phyloP scores from a whole-genome alignment of 2,113 vertebrate species.

The Mirounga angustirostris region DNA sequence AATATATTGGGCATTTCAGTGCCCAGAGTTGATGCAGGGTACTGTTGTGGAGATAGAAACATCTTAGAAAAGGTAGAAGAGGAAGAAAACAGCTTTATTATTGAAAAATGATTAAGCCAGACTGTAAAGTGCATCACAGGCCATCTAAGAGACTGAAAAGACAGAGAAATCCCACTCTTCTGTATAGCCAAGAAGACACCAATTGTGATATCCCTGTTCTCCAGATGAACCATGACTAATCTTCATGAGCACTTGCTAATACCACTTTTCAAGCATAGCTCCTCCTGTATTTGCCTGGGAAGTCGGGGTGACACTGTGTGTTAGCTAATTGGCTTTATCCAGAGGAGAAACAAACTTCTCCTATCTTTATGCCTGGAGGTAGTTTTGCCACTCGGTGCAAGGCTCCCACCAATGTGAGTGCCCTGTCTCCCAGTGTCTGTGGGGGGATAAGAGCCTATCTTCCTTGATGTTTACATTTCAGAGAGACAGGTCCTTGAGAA shows the following conservation, averaged over 20 bases:
- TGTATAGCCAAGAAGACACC: background rate
- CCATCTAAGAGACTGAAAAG: background rate
- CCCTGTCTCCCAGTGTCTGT: background rate
- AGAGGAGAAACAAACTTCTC: constrained; percentile 20
- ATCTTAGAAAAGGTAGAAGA: background rate
- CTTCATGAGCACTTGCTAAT: background rate
- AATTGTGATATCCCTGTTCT: background rate
- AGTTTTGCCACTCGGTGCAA: background rate
- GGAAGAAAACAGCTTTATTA: constrained; percentile 40
- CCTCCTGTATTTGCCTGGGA: background rate
- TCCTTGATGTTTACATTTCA: background rate
- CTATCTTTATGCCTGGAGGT: background rate
- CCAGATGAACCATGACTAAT: background rate
- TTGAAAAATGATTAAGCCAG: background rate
- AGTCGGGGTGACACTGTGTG: background rate
- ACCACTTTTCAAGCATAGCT: background rate
- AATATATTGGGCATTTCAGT: background rate
- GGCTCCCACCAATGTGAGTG: background rate
- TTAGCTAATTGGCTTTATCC: constrained; percentile 11
- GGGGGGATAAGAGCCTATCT: background rate
- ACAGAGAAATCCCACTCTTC: background rate
- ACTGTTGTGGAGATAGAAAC: background rate
- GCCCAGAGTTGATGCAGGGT: background rate
- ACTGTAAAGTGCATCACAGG: background rate
- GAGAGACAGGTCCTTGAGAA: background rate